A percentile compares a stretch with the other conserved stretches of the same genome.
These are phyloP conservation scores for Pollenia amentaria DNA, from an alignment of 2,888 invertebrate species.

Conservation along the genomic window DNA sequence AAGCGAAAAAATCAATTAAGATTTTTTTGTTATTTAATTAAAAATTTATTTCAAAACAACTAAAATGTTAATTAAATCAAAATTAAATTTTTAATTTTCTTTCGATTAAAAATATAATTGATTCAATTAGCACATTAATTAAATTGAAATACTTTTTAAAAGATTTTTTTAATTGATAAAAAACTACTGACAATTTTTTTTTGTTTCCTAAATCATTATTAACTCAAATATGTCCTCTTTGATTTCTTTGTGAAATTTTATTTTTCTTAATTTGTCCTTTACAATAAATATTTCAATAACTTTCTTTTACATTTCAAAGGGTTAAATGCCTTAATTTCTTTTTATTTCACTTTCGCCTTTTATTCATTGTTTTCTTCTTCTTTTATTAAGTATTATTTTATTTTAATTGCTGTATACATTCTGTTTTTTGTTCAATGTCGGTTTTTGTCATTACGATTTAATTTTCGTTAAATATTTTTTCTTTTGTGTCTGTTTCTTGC, in stretches of 20 bases:
- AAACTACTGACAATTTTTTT: no score
- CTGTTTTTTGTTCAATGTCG: constrained; percentile 1
- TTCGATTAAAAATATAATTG: no score
- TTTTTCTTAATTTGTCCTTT: not conserved
- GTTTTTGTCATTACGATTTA: constrained; percentile 33
- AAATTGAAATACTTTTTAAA: no score
- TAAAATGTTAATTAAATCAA: no score
- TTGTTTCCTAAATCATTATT: no score
- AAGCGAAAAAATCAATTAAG: no score
- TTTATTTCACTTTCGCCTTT: not conserved
- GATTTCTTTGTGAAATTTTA: not conserved
- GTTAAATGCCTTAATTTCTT: not conserved
- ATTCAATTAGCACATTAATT: no score
- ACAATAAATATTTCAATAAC: constrained; percentile 21
- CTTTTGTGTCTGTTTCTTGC: not conserved
- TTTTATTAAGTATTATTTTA: constrained; percentile 38
- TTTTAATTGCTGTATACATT: constrained; percentile 26
- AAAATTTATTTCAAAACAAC: no score
- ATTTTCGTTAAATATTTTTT: constrained; percentile 21
- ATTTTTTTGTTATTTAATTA: no score
- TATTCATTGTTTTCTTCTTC: not conserved
- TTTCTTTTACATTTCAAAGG: constrained; percentile 8
- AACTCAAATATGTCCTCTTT: no score
- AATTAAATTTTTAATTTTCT: no score
- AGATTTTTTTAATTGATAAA: no score